Evolutionary conservation across 2,888 invertebrate genomes (phyloP), one percentile per base, ranked within the genome.

Genomic region (Dasypolia templi): DNA sequence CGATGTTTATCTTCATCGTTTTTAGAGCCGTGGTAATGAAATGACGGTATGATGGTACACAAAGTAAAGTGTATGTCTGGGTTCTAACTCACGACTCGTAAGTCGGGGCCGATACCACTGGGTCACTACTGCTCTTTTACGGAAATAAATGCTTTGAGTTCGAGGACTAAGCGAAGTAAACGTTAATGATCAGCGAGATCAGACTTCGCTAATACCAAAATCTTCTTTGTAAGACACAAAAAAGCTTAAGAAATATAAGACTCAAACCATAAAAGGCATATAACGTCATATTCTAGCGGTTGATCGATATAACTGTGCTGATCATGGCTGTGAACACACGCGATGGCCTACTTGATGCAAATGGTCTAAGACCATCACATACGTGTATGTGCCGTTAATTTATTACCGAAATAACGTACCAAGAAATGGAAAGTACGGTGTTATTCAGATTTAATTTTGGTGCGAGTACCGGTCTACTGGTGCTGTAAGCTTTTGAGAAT

Each of bases 321-420:
- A 70, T 72, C 70, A 80, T 79, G 74, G 51, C 63, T 49, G 58
- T 59, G 75, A n/a, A 39, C 67, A 49, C 76, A 73, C 77, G 73
- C 86, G 69, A 81, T 73, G 86, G 58, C 87, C 87, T 55, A 87
- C 71, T 77, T 86, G 19, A 26, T 49, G 46, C 70, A 55, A 82
- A 78, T 87, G 44, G 32, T 64, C 71, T 68, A 39, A 81, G 77
- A 81, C 74, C 77, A 81, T 87, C 81, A 79, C 68, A 35, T 3
- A 35, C 5, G 77, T 80, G 80, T 65, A 64, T 74, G 68, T 74
- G 69, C 87, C 85, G 87, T 90, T 87, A 87, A 89, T 86, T 83
- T 80, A 83, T 84, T 81, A 89, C 85, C 87, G 86, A 83, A 87
- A 77, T 89, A 84, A 86, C 76, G 82, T 75, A 83, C 84, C 77